Percentiles rank a stretch among this genome's conserved stretches.
Conservation (phyloP, 2,797 vertebrate genomes). For the Ataeniobius toweri region DNA sequence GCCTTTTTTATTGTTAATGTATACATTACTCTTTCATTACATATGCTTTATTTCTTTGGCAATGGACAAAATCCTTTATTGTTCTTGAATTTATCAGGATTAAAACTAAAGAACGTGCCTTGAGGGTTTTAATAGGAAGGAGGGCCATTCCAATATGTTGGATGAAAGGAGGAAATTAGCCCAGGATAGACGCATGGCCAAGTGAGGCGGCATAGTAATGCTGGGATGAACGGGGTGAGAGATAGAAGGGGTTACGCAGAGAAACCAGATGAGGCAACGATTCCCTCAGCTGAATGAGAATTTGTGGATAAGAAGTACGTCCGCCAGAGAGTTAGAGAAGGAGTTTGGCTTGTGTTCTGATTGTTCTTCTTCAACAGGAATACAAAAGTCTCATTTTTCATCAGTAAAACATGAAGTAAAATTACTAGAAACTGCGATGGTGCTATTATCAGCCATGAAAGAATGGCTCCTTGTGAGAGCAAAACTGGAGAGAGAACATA, state of each 20-base stretch:
- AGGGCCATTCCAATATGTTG: slow-evolving; percentile 60
- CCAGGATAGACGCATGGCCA: slow-evolving; percentile 73
- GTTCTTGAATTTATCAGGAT: slow-evolving; percentile 46
- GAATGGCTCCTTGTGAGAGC: slow-evolving; percentile 27
- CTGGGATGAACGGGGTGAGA: slow-evolving; percentile 75
- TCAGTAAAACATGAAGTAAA: slow-evolving; percentile 30
- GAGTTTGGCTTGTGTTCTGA: slow-evolving; percentile 39
- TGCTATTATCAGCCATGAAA: slow-evolving; percentile 43
- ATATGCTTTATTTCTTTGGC: slow-evolving; percentile 42
- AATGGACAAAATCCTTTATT: slow-evolving; percentile 40
- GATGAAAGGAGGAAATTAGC: slow-evolving; percentile 62
- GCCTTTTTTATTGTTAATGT: slow-evolving; percentile 32
- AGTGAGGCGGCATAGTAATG: slow-evolving; percentile 76
- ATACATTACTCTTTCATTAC: slow-evolving; percentile 37
- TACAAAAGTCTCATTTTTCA: slow-evolving; percentile 53
- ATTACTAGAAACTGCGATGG: slow-evolving; percentile 41
- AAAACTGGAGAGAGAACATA: slow-evolving; percentile 15
- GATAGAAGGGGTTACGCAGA: slow-evolving; percentile 67
- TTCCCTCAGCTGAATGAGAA: slow-evolving; percentile 65
- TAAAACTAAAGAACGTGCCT: slow-evolving; percentile 45
- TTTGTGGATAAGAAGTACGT: slow-evolving; percentile 54
- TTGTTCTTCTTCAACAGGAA: slow-evolving; percentile 58
- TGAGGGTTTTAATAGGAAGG: slow-evolving; percentile 48
- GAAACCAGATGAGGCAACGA: slow-evolving; percentile 57
- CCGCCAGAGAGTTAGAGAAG: slow-evolving; percentile 26